These are phyloP conservation scores for Griposia aprilina DNA, from an alignment of 2,888 invertebrate genomes.

Conservation along the genomic window DNA sequence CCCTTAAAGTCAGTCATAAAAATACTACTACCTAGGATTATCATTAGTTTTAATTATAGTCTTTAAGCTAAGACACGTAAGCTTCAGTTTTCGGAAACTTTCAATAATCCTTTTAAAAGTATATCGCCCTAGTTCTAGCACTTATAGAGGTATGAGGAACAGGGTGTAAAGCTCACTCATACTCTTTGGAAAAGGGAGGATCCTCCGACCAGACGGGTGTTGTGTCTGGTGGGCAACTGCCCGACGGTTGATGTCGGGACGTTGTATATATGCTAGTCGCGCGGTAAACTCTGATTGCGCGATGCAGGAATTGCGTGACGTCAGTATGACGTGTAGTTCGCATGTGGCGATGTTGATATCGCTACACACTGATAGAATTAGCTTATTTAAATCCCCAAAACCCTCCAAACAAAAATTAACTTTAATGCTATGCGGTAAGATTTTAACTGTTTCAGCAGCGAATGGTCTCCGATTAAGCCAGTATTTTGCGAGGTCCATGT, in stretches of 20 bases:
- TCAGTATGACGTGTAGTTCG: too few species aligned
- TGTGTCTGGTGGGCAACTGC: too few species aligned
- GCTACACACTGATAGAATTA: conserved; percentile 24
- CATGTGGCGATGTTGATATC: too few species aligned
- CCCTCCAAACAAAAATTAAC: conserved; percentile 9
- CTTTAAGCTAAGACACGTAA: neutral
- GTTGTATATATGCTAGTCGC: too few species aligned
- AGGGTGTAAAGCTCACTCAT: too few species aligned
- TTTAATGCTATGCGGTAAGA: conserved; percentile 2
- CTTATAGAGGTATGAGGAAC: too few species aligned
- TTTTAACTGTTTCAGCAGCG: neutral
- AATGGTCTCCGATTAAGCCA: conserved; percentile 36
- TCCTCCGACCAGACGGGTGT: too few species aligned
- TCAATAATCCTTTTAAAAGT: conserved; percentile 12
- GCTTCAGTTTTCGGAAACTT: neutral
- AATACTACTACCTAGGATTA: neutral
- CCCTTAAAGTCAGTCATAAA: neutral
- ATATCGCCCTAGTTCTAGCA: conserved; percentile 17
- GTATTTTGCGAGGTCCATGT: conserved; percentile 59
- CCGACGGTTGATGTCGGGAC: too few species aligned
- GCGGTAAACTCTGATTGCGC: too few species aligned
- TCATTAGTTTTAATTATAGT: neutral
- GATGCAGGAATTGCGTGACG: too few species aligned
- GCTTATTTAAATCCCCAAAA: conserved; percentile 30
- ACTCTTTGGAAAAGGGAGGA: too few species aligned